phyloP scores from a whole-genome alignment of 2,113 vertebrate species.

The Coracopsis vasa region DNA sequence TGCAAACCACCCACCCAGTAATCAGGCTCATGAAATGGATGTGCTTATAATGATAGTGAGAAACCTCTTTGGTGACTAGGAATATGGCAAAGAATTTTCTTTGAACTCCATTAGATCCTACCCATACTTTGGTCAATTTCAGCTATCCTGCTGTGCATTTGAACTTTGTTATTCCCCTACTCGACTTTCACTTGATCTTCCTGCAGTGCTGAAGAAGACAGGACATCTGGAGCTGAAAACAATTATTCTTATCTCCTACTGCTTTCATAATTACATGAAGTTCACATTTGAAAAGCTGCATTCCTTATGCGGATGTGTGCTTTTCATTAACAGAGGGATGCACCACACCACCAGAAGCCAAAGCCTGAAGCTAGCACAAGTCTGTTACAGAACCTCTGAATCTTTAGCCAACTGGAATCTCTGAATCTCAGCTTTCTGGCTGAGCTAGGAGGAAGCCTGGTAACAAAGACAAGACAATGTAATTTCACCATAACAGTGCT shows the following conservation, averaged over 20 bases:
- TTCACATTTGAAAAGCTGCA: neutral
- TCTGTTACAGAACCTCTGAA: neutral
- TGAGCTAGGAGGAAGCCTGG: neutral
- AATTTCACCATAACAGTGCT: neutral
- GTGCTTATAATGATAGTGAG: neutral
- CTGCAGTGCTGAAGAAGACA: neutral
- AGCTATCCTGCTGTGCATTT: neutral
- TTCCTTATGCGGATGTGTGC: neutral
- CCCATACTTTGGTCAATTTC: neutral
- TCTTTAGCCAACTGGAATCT: neutral
- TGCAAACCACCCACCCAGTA: neutral
- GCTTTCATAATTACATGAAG: constrained; percentile 45
- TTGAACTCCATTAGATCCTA: neutral
- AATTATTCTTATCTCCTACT: constrained; percentile 45
- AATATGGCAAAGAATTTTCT: constrained; percentile 9
- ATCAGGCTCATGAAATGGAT: neutral
- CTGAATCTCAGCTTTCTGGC: neutral
- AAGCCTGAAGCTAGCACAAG: neutral
- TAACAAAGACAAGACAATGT: neutral
- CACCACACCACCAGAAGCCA: neutral
- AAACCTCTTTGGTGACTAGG: neutral
- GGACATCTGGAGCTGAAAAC: constrained; percentile 22
- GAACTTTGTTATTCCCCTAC: neutral
- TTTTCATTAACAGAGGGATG: constrained; percentile 17
- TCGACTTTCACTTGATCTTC: neutral